Percentiles rank a stretch among this genome's conserved stretches.
Conservation (phyloP, 2,888 invertebrate genomes). For the Campopleginae sp. region DNA sequence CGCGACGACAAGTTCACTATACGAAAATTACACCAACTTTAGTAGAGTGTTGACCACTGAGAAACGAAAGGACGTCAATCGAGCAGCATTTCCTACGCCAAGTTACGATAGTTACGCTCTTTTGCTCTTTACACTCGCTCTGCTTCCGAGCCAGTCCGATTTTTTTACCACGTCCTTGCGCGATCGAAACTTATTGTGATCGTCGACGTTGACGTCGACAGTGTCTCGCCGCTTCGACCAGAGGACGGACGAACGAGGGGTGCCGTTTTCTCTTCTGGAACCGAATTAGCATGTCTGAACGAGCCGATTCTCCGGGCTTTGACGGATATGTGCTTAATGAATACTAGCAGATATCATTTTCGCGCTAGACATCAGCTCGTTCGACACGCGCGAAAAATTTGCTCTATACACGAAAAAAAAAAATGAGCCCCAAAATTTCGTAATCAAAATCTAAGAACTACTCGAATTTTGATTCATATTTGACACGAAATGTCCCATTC, state of each 20-base stretch:
- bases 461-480: no score
- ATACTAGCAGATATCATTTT: conserved; percentile 8
- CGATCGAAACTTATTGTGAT: conserved; percentile 41
- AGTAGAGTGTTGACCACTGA: neutral
- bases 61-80: conserved; percentile 24
- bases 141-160: neutral
- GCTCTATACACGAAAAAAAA: neutral
- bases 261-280: conserved; percentile 70
- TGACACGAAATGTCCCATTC: neutral
- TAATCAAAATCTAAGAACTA: no score
- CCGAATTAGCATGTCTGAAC: conserved; percentile 83
- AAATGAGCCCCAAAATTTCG: no score
- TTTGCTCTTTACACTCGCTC: neutral
- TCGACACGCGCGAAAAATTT: neutral
- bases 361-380: neutral
- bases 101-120: conserved; percentile 6
- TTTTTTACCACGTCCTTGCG: conserved; percentile 12
- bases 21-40: conserved; percentile 13
- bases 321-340: conserved; percentile 22
- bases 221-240: conserved; percentile 38
- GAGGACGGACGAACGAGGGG: conserved; percentile 61
- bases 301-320: conserved; percentile 64
- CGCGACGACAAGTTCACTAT: conserved; percentile 25
- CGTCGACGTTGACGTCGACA: conserved; percentile 21
- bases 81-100: neutral